Evolutionary conservation across 2,797 vertebrate genomes (phyloP).

Genomic region (Pseudomugil tenellus): DNA sequence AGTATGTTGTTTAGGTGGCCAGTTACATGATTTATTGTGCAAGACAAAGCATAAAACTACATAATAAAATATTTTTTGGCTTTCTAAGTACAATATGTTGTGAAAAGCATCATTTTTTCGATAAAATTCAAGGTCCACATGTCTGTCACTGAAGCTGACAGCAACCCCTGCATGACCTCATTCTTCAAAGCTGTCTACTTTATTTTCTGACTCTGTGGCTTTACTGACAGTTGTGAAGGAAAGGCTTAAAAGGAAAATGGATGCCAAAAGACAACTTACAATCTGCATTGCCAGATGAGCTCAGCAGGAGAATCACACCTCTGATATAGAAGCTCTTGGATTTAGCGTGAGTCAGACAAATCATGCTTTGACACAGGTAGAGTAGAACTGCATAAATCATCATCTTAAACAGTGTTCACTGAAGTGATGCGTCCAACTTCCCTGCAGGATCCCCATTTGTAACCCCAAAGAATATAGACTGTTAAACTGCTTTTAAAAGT

Average conservation of each 20-base stretch:
- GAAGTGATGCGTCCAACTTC: background rate
- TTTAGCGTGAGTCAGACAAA: constrained; percentile 27
- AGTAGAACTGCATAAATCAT: constrained; percentile 33
- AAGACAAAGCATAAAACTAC: constrained; percentile 25
- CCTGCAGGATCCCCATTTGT: constrained; percentile 9
- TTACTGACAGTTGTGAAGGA: background rate
- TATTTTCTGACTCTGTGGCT: constrained; percentile 6
- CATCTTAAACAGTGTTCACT: constrained; percentile 20
- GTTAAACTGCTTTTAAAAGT: constrained; percentile 10
- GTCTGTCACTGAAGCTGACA: constrained; percentile 5
- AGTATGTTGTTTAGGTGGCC: constrained; percentile 9
- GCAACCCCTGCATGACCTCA: constrained; percentile 21
- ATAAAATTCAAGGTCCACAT: constrained; percentile 12
- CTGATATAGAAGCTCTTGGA: constrained; percentile 1
- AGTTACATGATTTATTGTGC: constrained; percentile 22
- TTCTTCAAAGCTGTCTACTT: constrained; percentile 10
- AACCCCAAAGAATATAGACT: constrained; percentile 26
- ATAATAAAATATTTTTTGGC: constrained; percentile 4
- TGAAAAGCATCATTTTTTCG: constrained; percentile 17
- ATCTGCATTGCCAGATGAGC: constrained; percentile 29
- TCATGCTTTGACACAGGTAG: constrained; percentile 5
- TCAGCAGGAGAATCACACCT: constrained; percentile 17
- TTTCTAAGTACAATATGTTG: constrained; percentile 14
- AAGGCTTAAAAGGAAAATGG: constrained; percentile 14
- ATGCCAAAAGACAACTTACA: background rate